Percentiles rank a stretch among this genome's conserved stretches.
Conservation (phyloP, 2,113 vertebrate genomes). For the Microcebus griseorufus region DNA sequence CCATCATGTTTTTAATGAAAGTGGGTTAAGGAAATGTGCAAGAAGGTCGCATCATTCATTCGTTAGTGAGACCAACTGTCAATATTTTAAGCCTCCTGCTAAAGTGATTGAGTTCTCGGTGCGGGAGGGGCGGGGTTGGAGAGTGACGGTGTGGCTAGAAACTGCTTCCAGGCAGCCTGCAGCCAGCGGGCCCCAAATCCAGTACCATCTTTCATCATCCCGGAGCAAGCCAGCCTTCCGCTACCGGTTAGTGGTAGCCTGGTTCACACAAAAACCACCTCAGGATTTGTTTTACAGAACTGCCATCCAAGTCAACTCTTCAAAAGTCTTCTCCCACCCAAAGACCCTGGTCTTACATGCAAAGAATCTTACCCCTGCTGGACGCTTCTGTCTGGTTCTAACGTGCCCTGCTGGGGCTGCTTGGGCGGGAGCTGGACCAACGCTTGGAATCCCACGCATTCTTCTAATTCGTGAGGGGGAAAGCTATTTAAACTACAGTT, state of each 20-base stretch:
- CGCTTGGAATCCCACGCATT: not conserved
- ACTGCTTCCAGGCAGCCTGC: not conserved
- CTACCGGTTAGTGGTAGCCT: not conserved
- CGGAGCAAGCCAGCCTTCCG: not conserved
- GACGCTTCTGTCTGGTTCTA: not conserved
- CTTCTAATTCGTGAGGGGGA: not conserved
- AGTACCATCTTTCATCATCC: not conserved
- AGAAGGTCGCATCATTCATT: not conserved
- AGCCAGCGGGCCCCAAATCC: not conserved
- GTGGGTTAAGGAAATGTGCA: not conserved
- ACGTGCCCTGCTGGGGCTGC: not conserved
- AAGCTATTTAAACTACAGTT: not conserved
- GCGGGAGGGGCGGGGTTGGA: not conserved
- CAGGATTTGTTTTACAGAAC: not conserved
- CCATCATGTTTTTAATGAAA: not conserved
- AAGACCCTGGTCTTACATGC: not conserved
- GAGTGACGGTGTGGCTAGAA: not conserved
- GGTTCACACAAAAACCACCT: not conserved
- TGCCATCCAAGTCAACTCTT: not conserved
- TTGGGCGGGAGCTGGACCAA: not conserved
- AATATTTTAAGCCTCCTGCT: fast-evolving
- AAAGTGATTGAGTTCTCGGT: not conserved
- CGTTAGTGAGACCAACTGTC: not conserved
- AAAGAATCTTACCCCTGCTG: constrained; percentile 36
- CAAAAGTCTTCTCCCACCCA: not conserved